Conservation (phyloP, 1,140 invertebrate genomes). For the Penaeus japonicus region DNA sequence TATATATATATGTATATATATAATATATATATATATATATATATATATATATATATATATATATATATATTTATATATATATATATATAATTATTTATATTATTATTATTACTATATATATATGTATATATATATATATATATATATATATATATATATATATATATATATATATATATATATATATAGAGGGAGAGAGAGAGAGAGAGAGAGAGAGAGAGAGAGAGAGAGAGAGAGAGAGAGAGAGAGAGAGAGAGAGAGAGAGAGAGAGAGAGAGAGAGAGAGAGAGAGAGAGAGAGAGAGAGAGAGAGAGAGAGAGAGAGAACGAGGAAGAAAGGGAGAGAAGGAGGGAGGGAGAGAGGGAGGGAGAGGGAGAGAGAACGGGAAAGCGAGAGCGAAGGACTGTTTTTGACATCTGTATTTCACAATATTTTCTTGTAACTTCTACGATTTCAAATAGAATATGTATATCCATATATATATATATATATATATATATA, state of each 20-base stretch:
- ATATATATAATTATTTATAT: conserved; percentile 7
- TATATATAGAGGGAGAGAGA: background rate
- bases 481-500: too few relatives aligned
- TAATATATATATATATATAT: background rate
- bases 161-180: background rate
- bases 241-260: background rate
- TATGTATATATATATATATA: conserved; percentile 28
- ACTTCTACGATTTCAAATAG: too few relatives aligned
- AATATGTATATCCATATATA: conserved; percentile 24
- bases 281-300: background rate
- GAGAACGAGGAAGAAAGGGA: background rate
- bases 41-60: background rate
- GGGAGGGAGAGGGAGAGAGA: background rate
- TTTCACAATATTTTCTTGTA: too few relatives aligned
- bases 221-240: background rate
- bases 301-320: background rate
- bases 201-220: background rate
- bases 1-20: background rate
- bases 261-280: background rate
- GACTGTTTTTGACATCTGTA: background rate
- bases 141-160: conserved; percentile 30
- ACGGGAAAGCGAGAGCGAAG: background rate
- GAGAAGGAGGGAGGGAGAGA: conserved; percentile 2
- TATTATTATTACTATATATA: background rate
- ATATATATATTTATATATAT: background rate